Evolutionary conservation across 1,140 invertebrate genomes (phyloP).

Genomic region (Brachionus koreanus): DNA sequence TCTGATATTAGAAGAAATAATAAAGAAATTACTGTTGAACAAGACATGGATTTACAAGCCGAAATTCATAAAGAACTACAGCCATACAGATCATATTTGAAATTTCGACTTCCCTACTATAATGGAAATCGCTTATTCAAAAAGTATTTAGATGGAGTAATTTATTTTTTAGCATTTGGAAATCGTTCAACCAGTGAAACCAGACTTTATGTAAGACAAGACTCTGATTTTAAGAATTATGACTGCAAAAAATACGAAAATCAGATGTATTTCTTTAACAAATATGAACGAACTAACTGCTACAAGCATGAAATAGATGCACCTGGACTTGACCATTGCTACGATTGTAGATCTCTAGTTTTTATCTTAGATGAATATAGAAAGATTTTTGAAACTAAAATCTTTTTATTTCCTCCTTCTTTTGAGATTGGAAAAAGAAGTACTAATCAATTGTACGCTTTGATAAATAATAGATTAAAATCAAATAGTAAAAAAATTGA

Average conservation of each 20-base stretch:
- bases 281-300: not conserved
- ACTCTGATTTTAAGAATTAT: not conserved
- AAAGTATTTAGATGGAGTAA: not conserved
- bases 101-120: not conserved
- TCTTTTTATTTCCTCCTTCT: not conserved
- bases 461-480: not conserved
- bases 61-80: not conserved
- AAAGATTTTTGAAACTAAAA: not conserved
- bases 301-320: not conserved
- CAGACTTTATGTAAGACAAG: not conserved
- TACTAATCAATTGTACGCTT: not conserved
- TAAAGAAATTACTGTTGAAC: not conserved
- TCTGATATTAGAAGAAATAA: slow-evolving; percentile 3
- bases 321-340: slow-evolving; percentile 1
- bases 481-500: not conserved
- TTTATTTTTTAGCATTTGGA: not conserved
- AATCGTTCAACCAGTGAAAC: not conserved
- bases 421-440: not conserved
- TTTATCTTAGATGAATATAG: not conserved
- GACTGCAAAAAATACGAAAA: not conserved
- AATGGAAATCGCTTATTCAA: not conserved
- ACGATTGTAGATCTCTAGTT: not conserved
- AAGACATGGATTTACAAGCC: slow-evolving; percentile 15
- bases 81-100: not conserved
- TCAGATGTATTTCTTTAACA: slow-evolving; percentile 2